phyloP scores from a whole-genome alignment of 2,888 invertebrate species.

The Argynnis bischoffii region DNA sequence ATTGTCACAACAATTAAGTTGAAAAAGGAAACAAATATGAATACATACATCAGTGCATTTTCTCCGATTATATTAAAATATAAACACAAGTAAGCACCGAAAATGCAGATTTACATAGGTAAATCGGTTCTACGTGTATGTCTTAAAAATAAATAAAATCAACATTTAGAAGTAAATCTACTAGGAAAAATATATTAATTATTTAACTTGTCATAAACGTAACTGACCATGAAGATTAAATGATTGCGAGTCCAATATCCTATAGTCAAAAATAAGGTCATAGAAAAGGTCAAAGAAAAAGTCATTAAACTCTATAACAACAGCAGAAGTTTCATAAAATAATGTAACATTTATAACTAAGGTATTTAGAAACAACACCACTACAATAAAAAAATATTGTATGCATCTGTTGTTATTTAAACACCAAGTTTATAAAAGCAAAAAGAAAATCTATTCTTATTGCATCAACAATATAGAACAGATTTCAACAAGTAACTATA shows the following conservation, averaged over 20 bases:
- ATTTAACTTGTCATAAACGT: background rate
- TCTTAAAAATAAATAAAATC: slow-evolving; percentile 14
- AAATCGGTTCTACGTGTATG: slow-evolving; percentile 23
- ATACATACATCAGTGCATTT: slow-evolving; percentile 52
- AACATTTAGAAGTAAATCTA: background rate
- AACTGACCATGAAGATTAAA: background rate
- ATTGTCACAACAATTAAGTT: slow-evolving; percentile 11
- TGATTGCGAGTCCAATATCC: background rate
- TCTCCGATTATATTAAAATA: slow-evolving; percentile 74
- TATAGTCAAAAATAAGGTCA: slow-evolving; percentile 9
- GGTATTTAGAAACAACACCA: slow-evolving; percentile 22
- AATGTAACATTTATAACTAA: background rate
- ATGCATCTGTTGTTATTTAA: slow-evolving; percentile 30
- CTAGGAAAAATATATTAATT: background rate
- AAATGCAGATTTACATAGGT: slow-evolving; percentile 61
- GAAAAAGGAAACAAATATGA: slow-evolving; percentile 3
- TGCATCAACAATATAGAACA: slow-evolving; percentile 41
- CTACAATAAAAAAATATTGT: slow-evolving; percentile 44
- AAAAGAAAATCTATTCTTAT: slow-evolving; percentile 42
- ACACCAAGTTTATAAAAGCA: slow-evolving; percentile 1
- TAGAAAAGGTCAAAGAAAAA: slow-evolving; percentile 9
- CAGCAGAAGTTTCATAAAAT: background rate
- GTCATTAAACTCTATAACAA: background rate
- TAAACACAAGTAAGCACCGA: slow-evolving; percentile 75
- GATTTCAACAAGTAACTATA: slow-evolving; percentile 10